Conservation (phyloP, 2,888 invertebrate species). For the Amblyteles armatorius region DNA sequence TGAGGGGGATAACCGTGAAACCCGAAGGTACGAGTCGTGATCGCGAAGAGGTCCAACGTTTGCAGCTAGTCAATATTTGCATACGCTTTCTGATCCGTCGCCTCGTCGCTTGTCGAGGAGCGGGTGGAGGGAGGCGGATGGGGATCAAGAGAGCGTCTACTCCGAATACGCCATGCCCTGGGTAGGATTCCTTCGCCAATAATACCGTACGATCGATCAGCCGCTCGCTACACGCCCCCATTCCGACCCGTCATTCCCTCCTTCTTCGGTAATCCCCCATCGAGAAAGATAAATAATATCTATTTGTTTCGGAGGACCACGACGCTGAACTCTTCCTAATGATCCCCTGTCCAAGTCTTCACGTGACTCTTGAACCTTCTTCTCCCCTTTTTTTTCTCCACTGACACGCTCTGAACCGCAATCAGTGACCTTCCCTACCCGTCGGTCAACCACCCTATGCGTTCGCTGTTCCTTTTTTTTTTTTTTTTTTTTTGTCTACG, state of each 20-base stretch:
- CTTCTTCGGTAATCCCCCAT: constrained; percentile 25
- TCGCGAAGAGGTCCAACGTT: constrained; percentile 71
- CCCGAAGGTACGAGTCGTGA: constrained; percentile 57
- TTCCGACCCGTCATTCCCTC: constrained; percentile 16
- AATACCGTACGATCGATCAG: constrained; percentile 56
- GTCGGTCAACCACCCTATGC: constrained; percentile 36
- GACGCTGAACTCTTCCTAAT: constrained; percentile 29
- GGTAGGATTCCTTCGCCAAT: constrained; percentile 50
- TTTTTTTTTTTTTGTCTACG: constrained; percentile 32
- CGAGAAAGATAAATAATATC: constrained; percentile 37
- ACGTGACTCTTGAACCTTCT: constrained; percentile 28
- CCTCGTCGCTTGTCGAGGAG: constrained; percentile 54
- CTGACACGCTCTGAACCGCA: constrained; percentile 15
- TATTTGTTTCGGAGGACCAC: constrained; percentile 29
- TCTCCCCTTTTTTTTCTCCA: constrained; percentile 1
- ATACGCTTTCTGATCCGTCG: constrained; percentile 73
- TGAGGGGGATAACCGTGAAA: constrained; percentile 42
- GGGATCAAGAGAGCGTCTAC: constrained; percentile 31
- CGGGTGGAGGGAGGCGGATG: constrained; percentile 8
- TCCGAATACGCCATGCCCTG: constrained; percentile 48
- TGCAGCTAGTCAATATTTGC: constrained; percentile 74
- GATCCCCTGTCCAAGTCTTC: constrained; percentile 29
- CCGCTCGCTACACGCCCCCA: neutral
- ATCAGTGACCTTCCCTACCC: constrained; percentile 50
- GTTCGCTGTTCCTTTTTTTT: constrained; percentile 40